phyloP scores from a whole-genome alignment of 2,113 vertebrate species.

The Climacteris rufus region DNA sequence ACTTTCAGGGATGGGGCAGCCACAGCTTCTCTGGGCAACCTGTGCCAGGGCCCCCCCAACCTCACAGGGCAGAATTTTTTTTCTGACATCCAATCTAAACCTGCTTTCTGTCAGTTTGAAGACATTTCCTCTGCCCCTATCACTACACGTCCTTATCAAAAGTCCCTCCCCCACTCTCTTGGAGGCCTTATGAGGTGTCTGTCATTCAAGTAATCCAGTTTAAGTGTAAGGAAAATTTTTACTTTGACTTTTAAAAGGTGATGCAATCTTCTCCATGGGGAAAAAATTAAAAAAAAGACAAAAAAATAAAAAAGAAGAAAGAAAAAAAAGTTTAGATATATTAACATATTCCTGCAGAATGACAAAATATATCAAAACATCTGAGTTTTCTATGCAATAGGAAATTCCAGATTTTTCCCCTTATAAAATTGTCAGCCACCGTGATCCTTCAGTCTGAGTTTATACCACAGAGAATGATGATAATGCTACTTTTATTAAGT shows the following conservation, averaged over 20 bases:
- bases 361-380: not conserved
- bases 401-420: not conserved
- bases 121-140: not conserved
- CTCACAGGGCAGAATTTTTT: not conserved
- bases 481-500: not conserved
- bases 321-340: not conserved
- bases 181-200: not conserved
- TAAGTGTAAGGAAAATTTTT: not conserved
- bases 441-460: not conserved
- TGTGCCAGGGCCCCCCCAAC: not conserved
- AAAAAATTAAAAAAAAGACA: rapidly evolving
- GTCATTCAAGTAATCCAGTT: not conserved
- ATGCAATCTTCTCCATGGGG: not conserved
- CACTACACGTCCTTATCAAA: not conserved
- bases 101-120: not conserved
- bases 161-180: not conserved
- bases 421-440: not conserved
- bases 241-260: not conserved
- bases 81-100: not conserved
- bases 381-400: not conserved
- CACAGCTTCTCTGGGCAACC: not conserved
- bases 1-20: not conserved
- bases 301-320: not conserved
- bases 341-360: not conserved
- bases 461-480: not conserved